Evolutionary conservation across 2,888 invertebrate genomes (phyloP).

Genomic region (Hoplodrina blanda): DNA sequence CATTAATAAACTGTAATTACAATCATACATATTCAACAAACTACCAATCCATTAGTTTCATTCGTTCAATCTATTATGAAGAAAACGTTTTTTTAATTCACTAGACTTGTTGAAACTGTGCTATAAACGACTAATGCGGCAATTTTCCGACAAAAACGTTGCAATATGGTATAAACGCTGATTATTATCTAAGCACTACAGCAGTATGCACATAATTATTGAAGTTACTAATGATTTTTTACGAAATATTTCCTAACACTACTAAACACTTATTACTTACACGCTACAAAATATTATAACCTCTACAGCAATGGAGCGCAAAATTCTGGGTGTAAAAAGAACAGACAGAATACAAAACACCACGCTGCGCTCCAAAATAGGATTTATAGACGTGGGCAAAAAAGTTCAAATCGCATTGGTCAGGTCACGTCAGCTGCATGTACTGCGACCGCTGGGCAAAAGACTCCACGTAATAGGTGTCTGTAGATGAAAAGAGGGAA

Average conservation of each 20-base stretch:
- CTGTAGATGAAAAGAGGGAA: too few species aligned
- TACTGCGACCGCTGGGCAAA: too few species aligned
- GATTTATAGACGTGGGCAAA: too few species aligned
- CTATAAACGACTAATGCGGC: constrained; percentile 34
- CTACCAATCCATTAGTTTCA: background rate
- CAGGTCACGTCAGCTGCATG: too few species aligned
- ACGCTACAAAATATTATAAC: constrained; percentile 6
- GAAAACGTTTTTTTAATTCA: constrained; percentile 33
- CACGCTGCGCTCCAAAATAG: too few species aligned
- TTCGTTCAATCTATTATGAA: constrained; percentile 9
- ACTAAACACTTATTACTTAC: constrained; percentile 1
- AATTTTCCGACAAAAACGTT: constrained; percentile 55
- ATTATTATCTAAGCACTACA: constrained; percentile 53
- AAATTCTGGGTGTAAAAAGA: too few species aligned
- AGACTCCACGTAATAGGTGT: too few species aligned
- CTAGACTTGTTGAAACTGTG: constrained; percentile 44
- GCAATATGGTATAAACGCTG: constrained; percentile 59
- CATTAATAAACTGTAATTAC: constrained; percentile 37
- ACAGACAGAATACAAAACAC: too few species aligned
- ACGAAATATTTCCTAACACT: constrained; percentile 52
- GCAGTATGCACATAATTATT: constrained; percentile 53
- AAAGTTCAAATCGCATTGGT: too few species aligned
- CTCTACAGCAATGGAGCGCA: too few species aligned
- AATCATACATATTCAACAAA: constrained; percentile 42
- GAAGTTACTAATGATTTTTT: constrained; percentile 55